A percentile compares a stretch with the other conserved stretches of the same genome.
phyloP scores from a whole-genome alignment of 2,888 invertebrate species.

The Aethes cnicana region DNA sequence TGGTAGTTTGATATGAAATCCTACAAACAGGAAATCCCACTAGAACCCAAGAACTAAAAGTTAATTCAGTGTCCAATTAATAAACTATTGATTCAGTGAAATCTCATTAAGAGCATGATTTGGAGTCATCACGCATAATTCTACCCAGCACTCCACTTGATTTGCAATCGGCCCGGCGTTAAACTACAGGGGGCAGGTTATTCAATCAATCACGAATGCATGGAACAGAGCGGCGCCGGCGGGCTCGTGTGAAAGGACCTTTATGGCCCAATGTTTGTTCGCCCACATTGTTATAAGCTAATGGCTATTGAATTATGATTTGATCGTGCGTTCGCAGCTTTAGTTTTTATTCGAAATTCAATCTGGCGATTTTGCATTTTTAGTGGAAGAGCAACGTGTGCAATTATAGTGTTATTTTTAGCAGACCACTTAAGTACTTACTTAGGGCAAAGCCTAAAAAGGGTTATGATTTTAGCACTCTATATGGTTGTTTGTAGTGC shows the following conservation, averaged over 20 bases:
- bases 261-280: conserved; percentile 27
- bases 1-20: too few relatives aligned
- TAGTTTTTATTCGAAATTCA: conserved; percentile 25
- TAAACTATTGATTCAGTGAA: too few relatives aligned
- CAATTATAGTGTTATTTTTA: conserved; percentile 12
- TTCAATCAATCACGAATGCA: conserved; percentile 72
- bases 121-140: conserved; percentile 37
- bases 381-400: conserved; percentile 1
- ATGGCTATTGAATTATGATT: conserved; percentile 28
- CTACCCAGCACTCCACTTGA: conserved; percentile 35
- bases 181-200: conserved; percentile 51
- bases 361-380: conserved; percentile 6
- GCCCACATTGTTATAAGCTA: conserved; percentile 29
- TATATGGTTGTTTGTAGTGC: not conserved
- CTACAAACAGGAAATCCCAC: too few relatives aligned
- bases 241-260: conserved; percentile 33
- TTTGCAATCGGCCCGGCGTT: conserved; percentile 50
- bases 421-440: not conserved
- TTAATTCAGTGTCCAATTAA: too few relatives aligned
- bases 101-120: too few relatives aligned
- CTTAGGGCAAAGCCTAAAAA: too few relatives aligned
- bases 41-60: too few relatives aligned
- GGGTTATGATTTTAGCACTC: too few relatives aligned
- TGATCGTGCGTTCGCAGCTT: conserved; percentile 18
- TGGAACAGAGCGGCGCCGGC: conserved; percentile 57